Evolutionary conservation across 2,113 vertebrate genomes (phyloP).

Genomic region (Neoarius graeffei): DNA sequence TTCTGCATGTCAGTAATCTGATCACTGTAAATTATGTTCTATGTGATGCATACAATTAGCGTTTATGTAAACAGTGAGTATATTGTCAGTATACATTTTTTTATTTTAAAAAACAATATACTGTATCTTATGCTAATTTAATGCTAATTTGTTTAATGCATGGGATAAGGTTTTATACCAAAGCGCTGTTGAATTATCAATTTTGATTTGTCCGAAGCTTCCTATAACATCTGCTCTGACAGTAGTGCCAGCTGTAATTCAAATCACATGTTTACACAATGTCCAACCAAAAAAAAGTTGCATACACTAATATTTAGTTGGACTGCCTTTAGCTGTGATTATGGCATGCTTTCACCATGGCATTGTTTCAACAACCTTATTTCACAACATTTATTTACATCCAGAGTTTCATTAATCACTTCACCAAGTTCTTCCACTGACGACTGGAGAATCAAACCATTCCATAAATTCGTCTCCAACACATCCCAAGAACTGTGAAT

Average conservation of each 20-base stretch:
- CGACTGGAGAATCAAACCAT: no score
- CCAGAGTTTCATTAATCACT: no score
- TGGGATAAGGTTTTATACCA: background rate
- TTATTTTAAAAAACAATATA: background rate
- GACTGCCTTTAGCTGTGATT: no score
- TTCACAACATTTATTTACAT: no score
- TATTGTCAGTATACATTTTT: background rate
- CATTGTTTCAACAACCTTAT: no score
- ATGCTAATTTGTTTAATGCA: background rate
- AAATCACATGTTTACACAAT: background rate
- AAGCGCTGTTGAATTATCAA: background rate
- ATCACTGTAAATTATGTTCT: background rate
- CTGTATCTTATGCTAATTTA: background rate
- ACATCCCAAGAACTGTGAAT: no score
- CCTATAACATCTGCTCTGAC: background rate
- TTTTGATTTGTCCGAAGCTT: background rate
- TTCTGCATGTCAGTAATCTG: background rate
- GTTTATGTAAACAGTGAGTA: background rate
- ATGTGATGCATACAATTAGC: background rate
- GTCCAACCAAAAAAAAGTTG: no score
- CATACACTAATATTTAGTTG: no score
- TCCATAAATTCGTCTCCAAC: no score
- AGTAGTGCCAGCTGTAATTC: background rate
- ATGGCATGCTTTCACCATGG: no score
- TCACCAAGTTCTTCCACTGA: no score